These are phyloP conservation scores for Muntiacus muntjak DNA, from an alignment of 2,113 vertebrate genomes.

Conservation along the genomic window DNA sequence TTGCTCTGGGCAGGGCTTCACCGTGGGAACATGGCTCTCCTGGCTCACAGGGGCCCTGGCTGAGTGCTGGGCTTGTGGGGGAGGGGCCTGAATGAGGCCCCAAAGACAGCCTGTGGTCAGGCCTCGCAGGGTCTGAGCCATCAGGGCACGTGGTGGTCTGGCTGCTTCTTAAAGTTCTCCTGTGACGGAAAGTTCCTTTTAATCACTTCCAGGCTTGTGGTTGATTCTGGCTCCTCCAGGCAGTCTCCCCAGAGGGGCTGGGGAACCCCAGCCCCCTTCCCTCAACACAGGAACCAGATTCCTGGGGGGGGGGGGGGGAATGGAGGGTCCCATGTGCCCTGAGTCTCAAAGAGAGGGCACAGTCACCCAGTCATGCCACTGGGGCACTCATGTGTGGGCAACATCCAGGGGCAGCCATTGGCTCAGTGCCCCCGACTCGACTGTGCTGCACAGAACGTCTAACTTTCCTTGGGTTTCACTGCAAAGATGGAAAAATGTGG, in stretches of 20 bases:
- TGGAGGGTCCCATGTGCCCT: background rate
- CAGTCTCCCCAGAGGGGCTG: background rate
- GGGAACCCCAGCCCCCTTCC: background rate
- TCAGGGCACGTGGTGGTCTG: background rate
- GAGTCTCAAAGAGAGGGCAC: background rate
- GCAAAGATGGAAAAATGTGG: slow-evolving; percentile 55
- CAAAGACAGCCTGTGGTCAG: background rate
- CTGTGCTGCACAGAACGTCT: background rate
- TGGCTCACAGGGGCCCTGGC: background rate
- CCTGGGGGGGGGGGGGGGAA: no score
- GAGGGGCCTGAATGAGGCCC: background rate
- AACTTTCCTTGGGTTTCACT: background rate
- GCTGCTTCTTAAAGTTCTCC: slow-evolving; percentile 17
- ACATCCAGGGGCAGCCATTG: background rate
- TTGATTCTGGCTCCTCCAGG: background rate
- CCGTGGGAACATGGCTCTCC: background rate
- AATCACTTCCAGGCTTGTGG: slow-evolving; percentile 47
- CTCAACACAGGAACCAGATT: background rate
- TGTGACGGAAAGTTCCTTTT: slow-evolving; percentile 10
- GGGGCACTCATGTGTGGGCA: background rate
- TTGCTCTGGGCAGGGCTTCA: background rate
- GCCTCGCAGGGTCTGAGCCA: background rate
- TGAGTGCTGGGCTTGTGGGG: background rate
- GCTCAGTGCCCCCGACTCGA: background rate
- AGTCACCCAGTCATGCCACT: background rate